Percentiles rank a stretch among this genome's conserved stretches.
phyloP scores from a whole-genome alignment of 2,888 invertebrate genomes.

The Megamerina dolium region DNA sequence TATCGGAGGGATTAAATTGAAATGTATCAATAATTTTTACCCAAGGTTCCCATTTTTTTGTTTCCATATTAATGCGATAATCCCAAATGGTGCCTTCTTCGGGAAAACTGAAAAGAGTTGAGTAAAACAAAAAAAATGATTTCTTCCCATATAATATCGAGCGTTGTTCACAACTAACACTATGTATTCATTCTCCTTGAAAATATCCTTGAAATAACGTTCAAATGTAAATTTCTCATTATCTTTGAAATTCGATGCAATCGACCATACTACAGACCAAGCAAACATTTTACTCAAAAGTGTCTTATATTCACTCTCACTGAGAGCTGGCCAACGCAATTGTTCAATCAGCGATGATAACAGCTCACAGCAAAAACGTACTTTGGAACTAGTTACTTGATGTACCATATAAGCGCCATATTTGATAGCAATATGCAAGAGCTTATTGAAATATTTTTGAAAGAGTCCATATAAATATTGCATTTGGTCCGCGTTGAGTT shows the following conservation, averaged over 20 bases:
- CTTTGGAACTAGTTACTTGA: conserved; percentile 83
- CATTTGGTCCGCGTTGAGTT: conserved; percentile 52
- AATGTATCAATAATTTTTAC: conserved; percentile 70
- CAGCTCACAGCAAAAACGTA: conserved; percentile 66
- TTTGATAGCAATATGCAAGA: conserved; percentile 61
- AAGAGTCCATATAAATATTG: conserved; percentile 65
- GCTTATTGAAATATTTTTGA: conserved; percentile 58
- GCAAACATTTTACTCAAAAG: conserved; percentile 72
- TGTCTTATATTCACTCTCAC: conserved; percentile 55
- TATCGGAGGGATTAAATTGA: conserved; percentile 60
- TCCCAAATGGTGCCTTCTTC: conserved; percentile 64
- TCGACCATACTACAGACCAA: conserved; percentile 76
- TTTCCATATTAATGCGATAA: conserved; percentile 66
- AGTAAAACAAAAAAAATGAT: background rate
- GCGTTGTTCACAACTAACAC: conserved; percentile 25
- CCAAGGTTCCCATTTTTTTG: conserved; percentile 71
- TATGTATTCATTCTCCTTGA: conserved; percentile 47
- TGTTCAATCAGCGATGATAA: conserved; percentile 64
- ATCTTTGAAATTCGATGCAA: conserved; percentile 80
- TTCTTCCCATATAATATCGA: background rate
- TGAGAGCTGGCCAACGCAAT: conserved; percentile 51
- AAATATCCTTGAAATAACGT: conserved; percentile 58
- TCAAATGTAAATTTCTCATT: conserved; percentile 65
- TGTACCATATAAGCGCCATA: conserved; percentile 67
- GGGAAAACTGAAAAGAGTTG: conserved; percentile 57